Conservation (phyloP, 2,888 invertebrate genomes). For the Drosophila multiciliata region DNA sequence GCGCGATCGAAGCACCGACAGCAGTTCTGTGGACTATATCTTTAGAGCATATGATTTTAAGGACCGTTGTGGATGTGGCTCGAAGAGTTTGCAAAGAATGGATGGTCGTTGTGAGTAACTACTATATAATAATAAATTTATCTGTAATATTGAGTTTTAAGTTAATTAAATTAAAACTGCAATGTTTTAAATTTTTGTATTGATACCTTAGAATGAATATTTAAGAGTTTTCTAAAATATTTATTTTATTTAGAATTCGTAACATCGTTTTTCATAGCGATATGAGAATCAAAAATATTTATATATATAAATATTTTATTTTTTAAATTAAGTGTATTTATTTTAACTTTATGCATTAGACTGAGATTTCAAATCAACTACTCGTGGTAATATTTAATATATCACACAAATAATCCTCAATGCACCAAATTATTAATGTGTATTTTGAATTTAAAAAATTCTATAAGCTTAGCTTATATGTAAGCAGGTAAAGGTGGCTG, state of each 20-base stretch:
- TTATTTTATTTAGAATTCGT: neutral
- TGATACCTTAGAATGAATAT: neutral
- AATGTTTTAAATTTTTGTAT: no score
- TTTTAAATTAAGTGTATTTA: neutral
- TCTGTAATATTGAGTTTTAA: no score
- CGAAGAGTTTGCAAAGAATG: neutral
- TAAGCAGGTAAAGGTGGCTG: neutral
- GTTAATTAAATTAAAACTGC: no score
- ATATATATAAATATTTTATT: no score
- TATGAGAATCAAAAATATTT: neutral
- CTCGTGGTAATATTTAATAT: neutral
- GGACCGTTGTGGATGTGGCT: neutral
- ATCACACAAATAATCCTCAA: neutral
- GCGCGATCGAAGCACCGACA: neutral
- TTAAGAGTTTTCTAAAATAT: neutral
- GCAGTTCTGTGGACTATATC: neutral
- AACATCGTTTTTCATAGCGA: neutral
- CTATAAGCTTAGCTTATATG: neutral
- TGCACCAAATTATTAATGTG: neutral
- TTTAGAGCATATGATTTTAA: neutral
- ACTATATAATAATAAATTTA: no score
- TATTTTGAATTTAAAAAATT: neutral
- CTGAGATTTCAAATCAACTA: neutral
- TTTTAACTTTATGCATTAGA: neutral
- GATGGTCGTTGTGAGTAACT: neutral